A percentile compares a stretch with the other conserved stretches of the same genome.
Evolutionary conservation across 1,140 invertebrate species (phyloP).

Genomic region (Pseudomyrmex pallidus): DNA sequence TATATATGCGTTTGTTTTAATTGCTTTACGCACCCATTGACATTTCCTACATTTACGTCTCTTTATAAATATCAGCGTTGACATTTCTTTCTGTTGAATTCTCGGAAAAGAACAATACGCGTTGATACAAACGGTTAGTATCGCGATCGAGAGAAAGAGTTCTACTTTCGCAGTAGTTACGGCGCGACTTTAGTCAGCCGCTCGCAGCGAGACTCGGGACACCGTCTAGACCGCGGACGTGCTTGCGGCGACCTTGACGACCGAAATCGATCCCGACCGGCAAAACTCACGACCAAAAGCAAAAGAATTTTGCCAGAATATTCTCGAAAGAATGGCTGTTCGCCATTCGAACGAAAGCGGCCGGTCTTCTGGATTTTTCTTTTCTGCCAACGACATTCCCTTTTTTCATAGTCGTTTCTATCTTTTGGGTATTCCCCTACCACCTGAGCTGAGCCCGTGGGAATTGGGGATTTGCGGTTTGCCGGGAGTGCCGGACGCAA

Average conservation of each 20-base stretch:
- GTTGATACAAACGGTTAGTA: neutral
- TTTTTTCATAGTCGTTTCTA: constrained; percentile 45
- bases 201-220: constrained; percentile 4
- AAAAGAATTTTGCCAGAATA: constrained; percentile 8
- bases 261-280: constrained; percentile 9
- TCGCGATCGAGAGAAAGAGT: constrained; percentile 42
- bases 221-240: constrained; percentile 4
- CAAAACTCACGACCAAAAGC: neutral
- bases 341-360: constrained; percentile 24
- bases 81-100: neutral
- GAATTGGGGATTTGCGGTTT: constrained; percentile 78
- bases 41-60: neutral
- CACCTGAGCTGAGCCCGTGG: constrained; percentile 44
- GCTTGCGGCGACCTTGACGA: constrained; percentile 39
- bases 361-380: constrained; percentile 54
- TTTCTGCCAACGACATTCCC: neutral
- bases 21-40: neutral
- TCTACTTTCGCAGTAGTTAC: constrained; percentile 55
- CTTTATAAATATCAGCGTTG: neutral
- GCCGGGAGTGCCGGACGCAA: constrained; percentile 72
- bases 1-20: neutral
- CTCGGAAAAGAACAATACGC: neutral
- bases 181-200: constrained; percentile 30
- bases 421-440: neutral
- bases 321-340: constrained; percentile 37